These are phyloP conservation scores for Rotaria sp. DNA, from an alignment of 2,888 invertebrate species.

Conservation along the genomic window DNA sequence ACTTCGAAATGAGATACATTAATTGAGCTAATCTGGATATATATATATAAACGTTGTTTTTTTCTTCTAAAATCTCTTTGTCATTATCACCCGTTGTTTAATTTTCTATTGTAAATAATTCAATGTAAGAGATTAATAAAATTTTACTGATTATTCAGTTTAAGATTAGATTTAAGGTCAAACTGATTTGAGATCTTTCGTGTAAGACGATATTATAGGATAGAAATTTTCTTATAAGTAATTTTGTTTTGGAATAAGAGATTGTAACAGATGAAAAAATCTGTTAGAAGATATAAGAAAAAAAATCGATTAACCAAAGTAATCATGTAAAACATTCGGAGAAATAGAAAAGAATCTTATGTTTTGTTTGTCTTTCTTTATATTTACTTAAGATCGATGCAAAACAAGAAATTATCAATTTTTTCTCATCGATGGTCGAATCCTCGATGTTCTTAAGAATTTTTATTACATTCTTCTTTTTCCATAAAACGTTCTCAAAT, in stretches of 20 bases:
- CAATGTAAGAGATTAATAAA: background rate
- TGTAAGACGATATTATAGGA: too few relatives aligned
- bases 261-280: background rate
- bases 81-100: background rate
- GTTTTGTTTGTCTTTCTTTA: background rate
- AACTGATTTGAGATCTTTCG: too few relatives aligned
- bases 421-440: background rate
- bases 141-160: background rate
- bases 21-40: background rate
- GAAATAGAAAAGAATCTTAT: background rate
- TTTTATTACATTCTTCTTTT: background rate
- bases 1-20: background rate
- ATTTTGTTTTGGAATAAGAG: background rate
- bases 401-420: background rate
- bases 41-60: background rate
- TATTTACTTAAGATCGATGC: slow-evolving; percentile 14
- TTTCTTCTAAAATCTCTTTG: background rate
- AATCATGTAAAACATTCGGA: background rate
- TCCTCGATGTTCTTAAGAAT: background rate
- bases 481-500: background rate
- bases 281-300: background rate
- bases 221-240: too few relatives aligned
- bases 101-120: background rate
- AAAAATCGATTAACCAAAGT: slow-evolving; percentile 5
- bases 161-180: background rate